Percentiles rank a stretch among this genome's conserved stretches.
Evolutionary conservation across 2,888 invertebrate genomes (phyloP).

Genomic region (Rhyacophila evoluta): DNA sequence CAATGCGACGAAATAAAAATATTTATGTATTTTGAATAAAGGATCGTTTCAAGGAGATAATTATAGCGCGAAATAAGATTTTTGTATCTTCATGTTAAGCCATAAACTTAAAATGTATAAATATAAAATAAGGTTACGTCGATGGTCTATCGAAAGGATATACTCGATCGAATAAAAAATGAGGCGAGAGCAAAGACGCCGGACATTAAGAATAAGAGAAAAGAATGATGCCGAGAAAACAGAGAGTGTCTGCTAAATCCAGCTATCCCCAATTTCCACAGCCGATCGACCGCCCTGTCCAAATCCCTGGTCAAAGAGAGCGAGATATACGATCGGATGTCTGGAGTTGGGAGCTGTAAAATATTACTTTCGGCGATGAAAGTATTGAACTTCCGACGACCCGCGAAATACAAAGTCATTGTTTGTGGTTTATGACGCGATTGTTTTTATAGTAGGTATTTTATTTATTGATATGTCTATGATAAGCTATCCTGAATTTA

Average conservation of each 20-base stretch:
- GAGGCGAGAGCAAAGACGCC: neutral
- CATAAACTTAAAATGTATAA: too few relatives aligned
- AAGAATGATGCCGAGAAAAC: neutral
- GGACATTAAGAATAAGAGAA: constrained; percentile 4
- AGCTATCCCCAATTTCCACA: neutral
- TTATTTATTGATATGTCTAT: neutral
- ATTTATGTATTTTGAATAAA: too few relatives aligned
- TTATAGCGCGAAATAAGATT: too few relatives aligned
- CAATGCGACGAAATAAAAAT: too few relatives aligned
- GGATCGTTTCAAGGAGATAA: too few relatives aligned
- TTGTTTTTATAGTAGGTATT: neutral
- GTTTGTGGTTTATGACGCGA: neutral
- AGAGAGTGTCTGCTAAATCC: neutral
- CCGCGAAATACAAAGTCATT: neutral
- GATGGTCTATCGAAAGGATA: neutral
- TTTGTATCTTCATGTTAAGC: too few relatives aligned
- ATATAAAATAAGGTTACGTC: too few relatives aligned
- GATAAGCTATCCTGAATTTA: too few relatives aligned
- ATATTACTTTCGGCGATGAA: neutral
- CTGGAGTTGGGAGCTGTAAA: neutral
- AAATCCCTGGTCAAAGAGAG: neutral
- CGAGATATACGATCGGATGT: neutral
- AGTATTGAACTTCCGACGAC: neutral
- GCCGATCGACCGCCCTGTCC: neutral
- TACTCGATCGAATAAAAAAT: too few relatives aligned